Conservation (phyloP, 2,113 vertebrate genomes). For the Cynopterus brachyotis region DNA sequence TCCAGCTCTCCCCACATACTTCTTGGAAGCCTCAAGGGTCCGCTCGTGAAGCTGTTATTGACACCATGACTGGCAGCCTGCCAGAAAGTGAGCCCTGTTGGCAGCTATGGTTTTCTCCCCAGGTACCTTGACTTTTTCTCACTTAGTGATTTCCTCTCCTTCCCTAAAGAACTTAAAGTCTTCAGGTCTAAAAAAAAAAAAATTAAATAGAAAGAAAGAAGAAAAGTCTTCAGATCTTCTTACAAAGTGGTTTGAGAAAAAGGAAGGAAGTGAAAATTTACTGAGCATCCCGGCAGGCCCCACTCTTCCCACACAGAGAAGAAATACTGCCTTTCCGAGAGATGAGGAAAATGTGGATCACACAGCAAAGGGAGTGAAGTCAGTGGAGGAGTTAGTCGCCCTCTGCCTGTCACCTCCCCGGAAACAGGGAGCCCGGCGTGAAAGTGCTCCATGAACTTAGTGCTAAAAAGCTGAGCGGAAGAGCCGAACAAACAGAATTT, state of each 20-base stretch:
- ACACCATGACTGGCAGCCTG: neutral
- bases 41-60: neutral
- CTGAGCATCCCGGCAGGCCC: neutral
- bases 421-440: neutral
- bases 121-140: neutral
- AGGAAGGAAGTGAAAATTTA: neutral
- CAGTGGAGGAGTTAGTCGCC: neutral
- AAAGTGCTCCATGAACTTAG: neutral
- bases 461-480: neutral
- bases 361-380: neutral
- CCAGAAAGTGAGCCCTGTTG: neutral
- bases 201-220: too few species aligned
- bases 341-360: neutral
- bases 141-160: neutral
- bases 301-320: neutral
- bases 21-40: neutral
- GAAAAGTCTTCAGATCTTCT: neutral
- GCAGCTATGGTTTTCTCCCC: neutral
- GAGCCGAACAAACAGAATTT: neutral
- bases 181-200: too few species aligned
- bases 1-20: neutral
- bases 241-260: neutral
- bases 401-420: neutral
- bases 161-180: neutral
- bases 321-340: neutral